Conservation (phyloP, 2,888 invertebrate genomes). For the Caenorhabditis macrosperma region DNA sequence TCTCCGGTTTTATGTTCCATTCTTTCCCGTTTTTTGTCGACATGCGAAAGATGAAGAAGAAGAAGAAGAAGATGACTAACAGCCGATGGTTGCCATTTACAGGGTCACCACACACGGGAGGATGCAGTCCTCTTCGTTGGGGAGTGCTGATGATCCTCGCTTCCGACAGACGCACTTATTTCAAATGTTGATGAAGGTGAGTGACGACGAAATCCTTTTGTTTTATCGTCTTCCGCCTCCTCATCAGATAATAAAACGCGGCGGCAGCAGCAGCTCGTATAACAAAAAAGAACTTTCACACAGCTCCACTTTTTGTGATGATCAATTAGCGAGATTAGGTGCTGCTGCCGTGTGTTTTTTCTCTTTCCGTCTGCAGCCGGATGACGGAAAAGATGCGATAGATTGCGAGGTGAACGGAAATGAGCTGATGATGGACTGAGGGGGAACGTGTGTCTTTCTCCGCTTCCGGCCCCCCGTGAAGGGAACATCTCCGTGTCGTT, state of each 20-base stretch:
- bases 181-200: constrained; percentile 69
- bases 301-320: constrained; percentile 34
- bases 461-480: too few species aligned
- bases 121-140: constrained; percentile 62
- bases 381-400: constrained; percentile 12
- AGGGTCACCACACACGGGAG: constrained; percentile 55
- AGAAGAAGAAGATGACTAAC: too few species aligned
- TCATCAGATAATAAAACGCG: constrained; percentile 43
- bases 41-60: too few species aligned
- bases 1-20: constrained; percentile 45
- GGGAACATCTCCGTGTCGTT: not conserved
- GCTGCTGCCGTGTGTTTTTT: not conserved
- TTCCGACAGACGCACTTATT: constrained; percentile 67
- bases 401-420: not conserved
- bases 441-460: too few species aligned
- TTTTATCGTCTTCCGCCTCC: not conserved
- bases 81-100: constrained; percentile 14
- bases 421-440: constrained; percentile 26
- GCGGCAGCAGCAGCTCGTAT: not conserved
- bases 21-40: constrained; percentile 1
- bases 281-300: constrained; percentile 17
- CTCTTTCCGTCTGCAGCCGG: too few species aligned
- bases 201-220: not conserved
- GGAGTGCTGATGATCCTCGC: constrained; percentile 60
- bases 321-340: constrained; percentile 56